Conservation (phyloP, 2,888 invertebrate genomes). For the Agriotes lineatus region DNA sequence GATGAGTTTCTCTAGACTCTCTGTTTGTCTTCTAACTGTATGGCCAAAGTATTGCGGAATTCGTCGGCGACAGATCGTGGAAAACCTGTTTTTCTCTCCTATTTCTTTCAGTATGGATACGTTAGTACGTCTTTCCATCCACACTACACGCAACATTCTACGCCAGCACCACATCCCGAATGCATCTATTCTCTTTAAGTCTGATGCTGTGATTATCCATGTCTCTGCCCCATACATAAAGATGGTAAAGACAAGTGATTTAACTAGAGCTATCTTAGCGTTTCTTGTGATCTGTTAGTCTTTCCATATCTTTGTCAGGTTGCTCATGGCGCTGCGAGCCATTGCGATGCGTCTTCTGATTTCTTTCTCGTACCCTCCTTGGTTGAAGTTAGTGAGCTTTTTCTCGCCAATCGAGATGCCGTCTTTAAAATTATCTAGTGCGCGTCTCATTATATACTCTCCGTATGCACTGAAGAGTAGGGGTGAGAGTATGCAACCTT, state of each 20-base stretch:
- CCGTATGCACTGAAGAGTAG: not conserved
- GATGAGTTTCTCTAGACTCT: conserved; percentile 1
- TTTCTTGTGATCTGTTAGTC: too few species aligned
- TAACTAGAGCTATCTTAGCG: not conserved
- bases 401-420: not conserved
- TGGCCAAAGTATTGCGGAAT: not conserved
- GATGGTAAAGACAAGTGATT: not conserved
- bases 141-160: not conserved
- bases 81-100: not conserved
- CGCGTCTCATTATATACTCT: not conserved
- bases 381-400: not conserved
- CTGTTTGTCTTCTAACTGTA: not conserved
- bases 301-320: not conserved
- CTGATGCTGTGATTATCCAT: not conserved
- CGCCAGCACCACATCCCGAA: not conserved
- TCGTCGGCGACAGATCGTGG: not conserved
- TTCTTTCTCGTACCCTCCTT: not conserved
- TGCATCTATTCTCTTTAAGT: not conserved
- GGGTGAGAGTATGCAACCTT: not conserved
- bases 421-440: not conserved
- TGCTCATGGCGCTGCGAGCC: not conserved
- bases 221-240: too few species aligned
- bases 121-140: conserved; percentile 3
- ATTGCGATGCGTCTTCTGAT: not conserved
- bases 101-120: not conserved